These are phyloP conservation scores for Mycetomoellerius zeteki DNA, from an alignment of 1,140 invertebrate genomes.

Conservation along the genomic window DNA sequence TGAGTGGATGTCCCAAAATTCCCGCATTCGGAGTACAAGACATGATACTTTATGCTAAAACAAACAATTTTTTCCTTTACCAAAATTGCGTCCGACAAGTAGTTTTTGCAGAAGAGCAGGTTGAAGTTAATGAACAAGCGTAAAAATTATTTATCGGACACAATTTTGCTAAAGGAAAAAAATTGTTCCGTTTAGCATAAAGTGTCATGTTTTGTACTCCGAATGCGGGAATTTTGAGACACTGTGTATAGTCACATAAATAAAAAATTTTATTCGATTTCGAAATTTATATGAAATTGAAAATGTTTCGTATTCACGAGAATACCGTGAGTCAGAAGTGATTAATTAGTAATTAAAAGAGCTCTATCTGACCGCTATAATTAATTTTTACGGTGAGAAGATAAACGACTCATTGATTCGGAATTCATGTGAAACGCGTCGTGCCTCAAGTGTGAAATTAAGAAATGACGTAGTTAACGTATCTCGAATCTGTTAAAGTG, in stretches of 20 bases:
- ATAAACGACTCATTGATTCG: constrained; percentile 28
- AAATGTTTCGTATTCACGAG: neutral
- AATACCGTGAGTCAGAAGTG: neutral
- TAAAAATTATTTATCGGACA: too few relatives aligned
- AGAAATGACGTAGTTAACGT: constrained; percentile 53
- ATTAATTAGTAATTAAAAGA: constrained; percentile 36
- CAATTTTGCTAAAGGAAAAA: too few relatives aligned
- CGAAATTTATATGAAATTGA: neutral
- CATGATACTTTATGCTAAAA: too few relatives aligned
- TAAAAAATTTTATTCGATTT: neutral
- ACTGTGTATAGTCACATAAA: neutral
- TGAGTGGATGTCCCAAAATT: too few relatives aligned
- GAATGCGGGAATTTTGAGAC: too few relatives aligned
- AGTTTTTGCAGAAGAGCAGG: too few relatives aligned
- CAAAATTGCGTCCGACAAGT: too few relatives aligned
- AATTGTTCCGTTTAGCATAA: too few relatives aligned
- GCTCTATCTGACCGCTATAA: neutral
- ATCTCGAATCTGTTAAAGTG: constrained; percentile 33
- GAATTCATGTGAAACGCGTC: constrained; percentile 33
- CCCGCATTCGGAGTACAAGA: too few relatives aligned
- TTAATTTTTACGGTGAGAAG: neutral
- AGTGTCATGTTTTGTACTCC: too few relatives aligned
- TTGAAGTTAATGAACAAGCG: too few relatives aligned
- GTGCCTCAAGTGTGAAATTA: constrained; percentile 52
- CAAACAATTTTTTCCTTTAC: too few relatives aligned